Percentiles rank a stretch among this genome's conserved stretches.
Conservation (phyloP, 2,797 vertebrate species). For the Diglossa cyanea region DNA sequence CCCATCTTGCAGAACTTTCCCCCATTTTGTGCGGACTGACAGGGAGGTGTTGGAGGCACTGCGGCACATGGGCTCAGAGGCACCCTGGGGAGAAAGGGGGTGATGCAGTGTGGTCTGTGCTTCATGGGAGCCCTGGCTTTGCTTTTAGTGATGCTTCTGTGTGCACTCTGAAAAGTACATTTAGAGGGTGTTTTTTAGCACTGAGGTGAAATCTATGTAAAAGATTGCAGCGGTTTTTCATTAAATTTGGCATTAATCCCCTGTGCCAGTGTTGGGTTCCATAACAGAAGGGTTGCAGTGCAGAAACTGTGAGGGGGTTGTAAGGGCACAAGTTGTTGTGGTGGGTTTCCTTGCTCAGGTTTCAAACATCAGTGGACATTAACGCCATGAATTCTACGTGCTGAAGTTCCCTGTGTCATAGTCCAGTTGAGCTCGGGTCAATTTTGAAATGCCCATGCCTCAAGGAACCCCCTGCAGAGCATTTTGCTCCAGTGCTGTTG, state of each 20-base stretch:
- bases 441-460: background rate
- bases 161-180: background rate
- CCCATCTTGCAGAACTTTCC: background rate
- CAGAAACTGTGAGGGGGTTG: background rate
- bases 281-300: background rate
- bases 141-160: background rate
- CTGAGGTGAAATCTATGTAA: background rate
- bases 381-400: background rate
- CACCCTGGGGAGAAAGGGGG: background rate
- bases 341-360: background rate
- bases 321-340: background rate
- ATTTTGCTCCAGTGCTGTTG: background rate
- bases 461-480: background rate
- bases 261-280: background rate
- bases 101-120: background rate
- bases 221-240: background rate
- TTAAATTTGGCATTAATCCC: background rate
- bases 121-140: background rate
- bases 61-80: accelerated
- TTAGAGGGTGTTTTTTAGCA: background rate
- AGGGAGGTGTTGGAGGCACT: accelerated
- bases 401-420: background rate
- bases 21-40: background rate
- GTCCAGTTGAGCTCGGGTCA: background rate
- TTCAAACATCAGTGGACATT: background rate